Conservation (phyloP, 1,140 invertebrate genomes). For the Rhopalosiphum padi region DNA sequence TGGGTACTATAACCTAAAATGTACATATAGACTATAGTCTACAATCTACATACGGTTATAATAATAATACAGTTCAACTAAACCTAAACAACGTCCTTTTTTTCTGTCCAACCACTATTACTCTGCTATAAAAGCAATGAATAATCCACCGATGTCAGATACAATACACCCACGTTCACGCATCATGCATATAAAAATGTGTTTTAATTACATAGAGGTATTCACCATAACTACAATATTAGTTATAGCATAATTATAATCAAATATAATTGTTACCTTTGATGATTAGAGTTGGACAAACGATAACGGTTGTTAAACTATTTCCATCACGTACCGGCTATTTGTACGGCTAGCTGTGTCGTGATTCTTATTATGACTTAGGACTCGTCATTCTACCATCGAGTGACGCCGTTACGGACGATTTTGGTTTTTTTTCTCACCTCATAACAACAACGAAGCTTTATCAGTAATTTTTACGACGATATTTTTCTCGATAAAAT, state of each 20-base stretch:
- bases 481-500: not conserved
- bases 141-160: no score
- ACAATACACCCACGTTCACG: no score
- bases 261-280: not conserved
- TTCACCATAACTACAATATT: not conserved
- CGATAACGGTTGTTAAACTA: not conserved
- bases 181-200: no score
- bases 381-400: no score
- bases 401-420: not conserved
- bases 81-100: no score
- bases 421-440: not conserved
- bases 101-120: no score
- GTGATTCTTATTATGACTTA: not conserved
- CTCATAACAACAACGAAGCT: not conserved
- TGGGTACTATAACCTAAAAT: no score
- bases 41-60: no score
- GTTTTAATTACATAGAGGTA: not conserved
- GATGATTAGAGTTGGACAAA: not conserved
- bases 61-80: no score
- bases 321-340: not conserved
- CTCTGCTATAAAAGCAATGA: no score
- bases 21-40: no score
- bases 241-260: not conserved
- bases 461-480: not conserved
- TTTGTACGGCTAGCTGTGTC: not conserved